phyloP scores from a whole-genome alignment of 2,797 vertebrate species.

The Austrolebias charrua region DNA sequence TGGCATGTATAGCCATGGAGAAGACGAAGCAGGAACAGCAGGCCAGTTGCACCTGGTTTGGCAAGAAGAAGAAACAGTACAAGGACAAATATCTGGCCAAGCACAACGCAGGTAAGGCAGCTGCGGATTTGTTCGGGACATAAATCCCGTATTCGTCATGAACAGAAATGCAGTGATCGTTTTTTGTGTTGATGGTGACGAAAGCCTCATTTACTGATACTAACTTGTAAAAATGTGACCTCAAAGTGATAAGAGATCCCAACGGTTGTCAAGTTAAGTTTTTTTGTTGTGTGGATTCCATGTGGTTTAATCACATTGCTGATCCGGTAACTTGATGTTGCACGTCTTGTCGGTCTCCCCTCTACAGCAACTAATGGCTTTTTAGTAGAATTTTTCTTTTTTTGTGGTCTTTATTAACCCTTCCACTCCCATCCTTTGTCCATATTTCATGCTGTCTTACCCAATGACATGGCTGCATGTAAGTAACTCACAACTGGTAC shows the following conservation, averaged over 20 bases:
- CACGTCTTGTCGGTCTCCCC: conserved; percentile 43
- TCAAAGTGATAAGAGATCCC: too few species aligned
- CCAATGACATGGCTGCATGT: conserved; percentile 99
- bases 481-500: conserved; percentile 92
- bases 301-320: background rate
- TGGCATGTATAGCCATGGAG: conserved; percentile 99
- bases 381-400: conserved; percentile 31
- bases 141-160: too few species aligned
- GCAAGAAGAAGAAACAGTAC: conserved; percentile 99
- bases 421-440: conserved; percentile 84
- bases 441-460: conserved; percentile 99
- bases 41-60: conserved; percentile 99
- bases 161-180: too few species aligned
- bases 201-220: too few species aligned
- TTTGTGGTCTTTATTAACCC: conserved; percentile 68
- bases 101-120: conserved; percentile 92
- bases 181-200: too few species aligned
- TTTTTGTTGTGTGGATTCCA: too few species aligned
- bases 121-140: too few species aligned
- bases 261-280: too few species aligned
- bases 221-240: too few species aligned
- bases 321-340: conserved; percentile 17
- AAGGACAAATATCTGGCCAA: conserved; percentile 99
- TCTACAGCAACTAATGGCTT: conserved; percentile 56
- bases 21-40: conserved; percentile 99